Evolutionary conservation across 1,140 invertebrate species (phyloP).

Genomic region (Helicoverpa zea): DNA sequence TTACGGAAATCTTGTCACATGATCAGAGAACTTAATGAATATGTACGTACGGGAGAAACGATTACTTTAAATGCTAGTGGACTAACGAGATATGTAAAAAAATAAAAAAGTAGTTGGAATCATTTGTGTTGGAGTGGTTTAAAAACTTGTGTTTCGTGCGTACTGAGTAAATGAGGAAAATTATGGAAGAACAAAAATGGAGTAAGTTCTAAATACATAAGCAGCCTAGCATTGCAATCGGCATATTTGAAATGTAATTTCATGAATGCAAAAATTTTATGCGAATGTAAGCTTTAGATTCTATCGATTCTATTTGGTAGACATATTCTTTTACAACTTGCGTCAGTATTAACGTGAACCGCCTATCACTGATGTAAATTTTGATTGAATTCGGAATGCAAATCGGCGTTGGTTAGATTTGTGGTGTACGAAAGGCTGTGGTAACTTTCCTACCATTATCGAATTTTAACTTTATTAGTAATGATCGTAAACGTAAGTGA

Average conservation of each 20-base stretch:
- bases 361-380: slow-evolving; percentile 21
- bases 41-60: slow-evolving; percentile 10
- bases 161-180: too few species aligned
- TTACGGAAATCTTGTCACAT: slow-evolving; percentile 40
- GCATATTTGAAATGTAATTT: not conserved
- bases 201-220: too few species aligned
- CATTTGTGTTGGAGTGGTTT: too few species aligned
- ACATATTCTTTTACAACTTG: slow-evolving; percentile 9
- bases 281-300: not conserved
- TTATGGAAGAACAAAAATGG: too few species aligned
- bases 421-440: slow-evolving; percentile 46
- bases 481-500: slow-evolving; percentile 37
- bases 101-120: not conserved
- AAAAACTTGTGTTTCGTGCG: too few species aligned
- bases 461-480: slow-evolving; percentile 46
- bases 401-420: slow-evolving; percentile 35
- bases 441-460: slow-evolving; percentile 34
- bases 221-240: too few species aligned
- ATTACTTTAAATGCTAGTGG: not conserved
- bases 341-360: not conserved
- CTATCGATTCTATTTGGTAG: not conserved
- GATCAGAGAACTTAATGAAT: slow-evolving; percentile 40
- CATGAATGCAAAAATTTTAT: not conserved
- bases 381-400: slow-evolving; percentile 35
- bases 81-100: not conserved